These are phyloP conservation scores for Ochotona princeps DNA, from an alignment of 2,113 vertebrate genomes.

Conservation along the genomic window DNA sequence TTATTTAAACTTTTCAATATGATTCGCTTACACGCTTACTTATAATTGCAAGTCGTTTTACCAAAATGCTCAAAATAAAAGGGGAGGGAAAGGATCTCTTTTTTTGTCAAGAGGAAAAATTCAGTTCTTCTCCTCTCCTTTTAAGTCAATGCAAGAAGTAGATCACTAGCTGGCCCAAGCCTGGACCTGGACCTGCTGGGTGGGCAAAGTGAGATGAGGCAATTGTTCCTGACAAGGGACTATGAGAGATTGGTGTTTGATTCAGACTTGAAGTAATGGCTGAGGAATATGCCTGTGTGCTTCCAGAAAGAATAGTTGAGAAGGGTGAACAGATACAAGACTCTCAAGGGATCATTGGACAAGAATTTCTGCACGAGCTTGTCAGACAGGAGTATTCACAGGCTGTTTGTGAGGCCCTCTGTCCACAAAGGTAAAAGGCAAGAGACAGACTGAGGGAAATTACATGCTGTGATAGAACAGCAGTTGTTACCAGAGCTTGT, in stretches of 20 bases:
- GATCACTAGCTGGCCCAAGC: not conserved
- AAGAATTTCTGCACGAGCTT: not conserved
- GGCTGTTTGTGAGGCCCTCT: not conserved
- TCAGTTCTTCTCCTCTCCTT: not conserved
- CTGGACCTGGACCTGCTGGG: not conserved
- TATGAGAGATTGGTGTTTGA: constrained; percentile 10
- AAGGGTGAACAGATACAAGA: not conserved
- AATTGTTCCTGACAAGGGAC: not conserved
- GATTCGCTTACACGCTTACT: not conserved
- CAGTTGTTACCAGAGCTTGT: not conserved
- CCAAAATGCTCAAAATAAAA: not conserved
- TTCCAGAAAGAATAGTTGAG: not conserved
- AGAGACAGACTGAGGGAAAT: not conserved
- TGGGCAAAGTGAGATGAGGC: not conserved
- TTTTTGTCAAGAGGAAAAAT: not conserved
- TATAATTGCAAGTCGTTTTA: not conserved
- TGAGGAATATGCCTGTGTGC: not conserved
- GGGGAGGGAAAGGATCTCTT: not conserved
- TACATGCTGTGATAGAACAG: not conserved
- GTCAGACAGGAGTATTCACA: not conserved
- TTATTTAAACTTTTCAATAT: not conserved
- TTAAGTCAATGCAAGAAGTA: not conserved
- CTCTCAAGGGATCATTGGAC: not conserved
- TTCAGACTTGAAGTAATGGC: not conserved
- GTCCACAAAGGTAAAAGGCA: not conserved